Evolutionary conservation across 2,113 vertebrate species (phyloP).

Genomic region (Bambusicola thoracicus): DNA sequence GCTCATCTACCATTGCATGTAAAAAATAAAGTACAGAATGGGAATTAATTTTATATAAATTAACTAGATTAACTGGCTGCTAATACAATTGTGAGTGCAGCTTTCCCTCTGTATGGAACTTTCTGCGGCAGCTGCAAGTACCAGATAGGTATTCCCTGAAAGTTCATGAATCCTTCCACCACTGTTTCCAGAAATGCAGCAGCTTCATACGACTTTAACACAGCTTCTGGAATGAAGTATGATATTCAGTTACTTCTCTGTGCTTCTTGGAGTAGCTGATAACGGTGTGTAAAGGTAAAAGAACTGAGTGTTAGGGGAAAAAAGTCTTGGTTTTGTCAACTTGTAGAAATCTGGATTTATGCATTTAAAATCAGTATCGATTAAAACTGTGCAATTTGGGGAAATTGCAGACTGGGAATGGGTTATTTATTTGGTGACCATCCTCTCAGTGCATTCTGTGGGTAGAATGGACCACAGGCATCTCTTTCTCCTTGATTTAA

Average conservation of each 20-base stretch:
- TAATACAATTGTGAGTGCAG: background rate
- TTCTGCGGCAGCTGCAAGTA: background rate
- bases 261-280: background rate
- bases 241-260: background rate
- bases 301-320: background rate
- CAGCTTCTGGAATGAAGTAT: background rate
- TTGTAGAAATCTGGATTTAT: background rate
- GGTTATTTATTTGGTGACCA: background rate
- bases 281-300: background rate
- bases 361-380: background rate
- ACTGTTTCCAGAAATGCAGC: background rate
- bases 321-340: background rate
- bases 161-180: background rate
- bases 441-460: background rate
- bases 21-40: background rate
- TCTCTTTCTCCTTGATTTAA: background rate
- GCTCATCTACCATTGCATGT: background rate
- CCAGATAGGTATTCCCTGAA: background rate
- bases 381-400: background rate
- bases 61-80: background rate
- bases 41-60: background rate
- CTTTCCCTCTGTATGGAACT: background rate
- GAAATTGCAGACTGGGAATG: background rate
- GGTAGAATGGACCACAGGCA: background rate
- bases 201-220: background rate